Evolutionary conservation across 92 coral and sea anemone genomes (phyloP).

Genomic region (Diadumene lineata): DNA sequence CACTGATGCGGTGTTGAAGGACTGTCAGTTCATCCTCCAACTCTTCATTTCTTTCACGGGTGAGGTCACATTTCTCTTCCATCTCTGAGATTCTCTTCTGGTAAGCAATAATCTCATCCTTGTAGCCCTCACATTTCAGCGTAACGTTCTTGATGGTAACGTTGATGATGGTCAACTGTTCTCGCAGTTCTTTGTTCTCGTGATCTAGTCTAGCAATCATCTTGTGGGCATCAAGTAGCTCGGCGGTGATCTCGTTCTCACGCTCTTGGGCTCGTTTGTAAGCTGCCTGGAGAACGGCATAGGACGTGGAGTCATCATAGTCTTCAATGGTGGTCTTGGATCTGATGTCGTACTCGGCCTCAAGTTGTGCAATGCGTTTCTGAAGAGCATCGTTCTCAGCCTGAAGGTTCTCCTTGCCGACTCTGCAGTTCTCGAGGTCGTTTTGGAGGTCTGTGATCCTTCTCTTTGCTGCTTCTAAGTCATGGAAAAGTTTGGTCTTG

Average conservation of each 20-base stretch:
- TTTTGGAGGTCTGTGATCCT: constrained; percentile 79
- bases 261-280: constrained; percentile 94
- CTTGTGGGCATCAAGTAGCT: constrained; percentile 84
- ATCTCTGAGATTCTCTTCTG: constrained; percentile 91
- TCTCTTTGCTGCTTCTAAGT: constrained; percentile 83
- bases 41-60: constrained; percentile 76
- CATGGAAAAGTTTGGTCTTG: constrained; percentile 77
- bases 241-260: constrained; percentile 90
- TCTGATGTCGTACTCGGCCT: constrained; percentile 92
- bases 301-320: constrained; percentile 82
- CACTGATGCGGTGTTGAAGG: constrained; percentile 80
- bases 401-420: constrained; percentile 82
- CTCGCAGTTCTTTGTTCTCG: constrained; percentile 68
- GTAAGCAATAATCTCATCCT: constrained; percentile 77
- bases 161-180: constrained; percentile 57
- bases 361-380: constrained; percentile 83
- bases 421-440: constrained; percentile 81
- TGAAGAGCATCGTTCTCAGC: constrained; percentile 71
- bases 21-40: constrained; percentile 83
- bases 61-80: constrained; percentile 88
- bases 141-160: constrained; percentile 71
- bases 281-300: constrained; percentile 87
- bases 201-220: constrained; percentile 75
- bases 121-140: constrained; percentile 61
- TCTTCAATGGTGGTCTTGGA: constrained; percentile 68